These are phyloP conservation scores for Dryadula phaetusa DNA, from an alignment of 2,888 invertebrate species.

Conservation along the genomic window DNA sequence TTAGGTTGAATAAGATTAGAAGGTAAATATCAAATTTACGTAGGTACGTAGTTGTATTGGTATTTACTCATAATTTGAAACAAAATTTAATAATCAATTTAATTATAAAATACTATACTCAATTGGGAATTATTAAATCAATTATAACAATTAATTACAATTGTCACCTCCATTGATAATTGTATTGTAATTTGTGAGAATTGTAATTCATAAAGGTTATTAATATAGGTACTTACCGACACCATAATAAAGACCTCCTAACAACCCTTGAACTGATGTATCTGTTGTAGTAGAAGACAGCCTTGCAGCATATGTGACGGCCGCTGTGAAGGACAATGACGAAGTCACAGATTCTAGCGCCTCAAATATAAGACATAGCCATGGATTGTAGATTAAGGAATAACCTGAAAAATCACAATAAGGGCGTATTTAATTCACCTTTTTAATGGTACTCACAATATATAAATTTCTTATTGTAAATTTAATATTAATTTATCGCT, in stretches of 20 bases:
- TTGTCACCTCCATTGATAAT: too few relatives aligned
- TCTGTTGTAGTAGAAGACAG: slow-evolving; percentile 90
- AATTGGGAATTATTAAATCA: too few relatives aligned
- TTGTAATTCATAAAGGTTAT: neutral
- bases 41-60: too few relatives aligned
- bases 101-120: too few relatives aligned
- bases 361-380: slow-evolving; percentile 90
- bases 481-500: too few relatives aligned
- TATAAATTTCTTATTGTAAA: neutral
- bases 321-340: slow-evolving; percentile 90
- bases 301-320: slow-evolving; percentile 90
- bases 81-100: too few relatives aligned
- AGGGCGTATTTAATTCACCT: neutral
- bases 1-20: too few relatives aligned
- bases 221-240: slow-evolving; percentile 82
- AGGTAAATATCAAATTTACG: too few relatives aligned
- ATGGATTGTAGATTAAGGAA: slow-evolving; percentile 90
- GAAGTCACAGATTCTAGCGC: slow-evolving; percentile 91
- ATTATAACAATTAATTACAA: too few relatives aligned
- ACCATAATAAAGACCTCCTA: slow-evolving; percentile 92
- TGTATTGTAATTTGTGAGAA: too few relatives aligned
- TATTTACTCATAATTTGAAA: too few relatives aligned
- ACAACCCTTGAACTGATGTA: slow-evolving; percentile 89
- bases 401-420: slow-evolving; percentile 80
- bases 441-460: too few relatives aligned